Percentiles rank a stretch among this genome's conserved stretches.
Evolutionary conservation across 2,888 invertebrate species (phyloP).

Genomic region (Helicoverpa assulta): DNA sequence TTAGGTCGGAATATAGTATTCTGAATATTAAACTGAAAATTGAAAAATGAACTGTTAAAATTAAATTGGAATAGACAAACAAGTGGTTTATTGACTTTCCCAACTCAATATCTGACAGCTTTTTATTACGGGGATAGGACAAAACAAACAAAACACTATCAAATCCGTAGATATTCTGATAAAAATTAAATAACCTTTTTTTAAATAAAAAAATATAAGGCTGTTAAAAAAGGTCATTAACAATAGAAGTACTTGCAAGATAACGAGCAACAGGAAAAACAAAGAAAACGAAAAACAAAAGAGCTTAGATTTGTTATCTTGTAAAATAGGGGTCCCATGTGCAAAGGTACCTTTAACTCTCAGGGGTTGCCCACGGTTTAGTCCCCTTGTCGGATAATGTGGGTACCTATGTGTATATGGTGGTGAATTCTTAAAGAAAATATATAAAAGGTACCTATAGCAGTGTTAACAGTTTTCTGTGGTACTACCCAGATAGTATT

Average conservation of each 20-base stretch:
- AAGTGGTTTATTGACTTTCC: too few species aligned
- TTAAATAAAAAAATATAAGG: neutral
- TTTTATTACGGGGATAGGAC: too few species aligned
- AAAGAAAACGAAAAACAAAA: conserved; percentile 27
- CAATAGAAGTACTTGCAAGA: neutral
- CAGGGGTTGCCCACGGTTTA: conserved; percentile 6
- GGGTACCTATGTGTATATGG: too few species aligned
- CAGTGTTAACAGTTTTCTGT: too few species aligned
- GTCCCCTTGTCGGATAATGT: conserved; percentile 29
- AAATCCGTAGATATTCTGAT: neutral
- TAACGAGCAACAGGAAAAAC: conserved; percentile 4
- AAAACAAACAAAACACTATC: too few species aligned
- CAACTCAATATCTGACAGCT: too few species aligned
- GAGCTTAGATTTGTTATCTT: conserved; percentile 38
- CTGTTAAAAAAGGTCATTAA: neutral
- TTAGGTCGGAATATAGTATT: too few species aligned
- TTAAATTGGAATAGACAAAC: too few species aligned
- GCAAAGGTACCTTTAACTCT: conserved; percentile 18
- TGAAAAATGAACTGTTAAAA: too few species aligned
- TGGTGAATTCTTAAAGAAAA: neutral
- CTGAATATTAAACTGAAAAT: too few species aligned
- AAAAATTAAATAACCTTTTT: neutral
- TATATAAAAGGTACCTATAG: neutral
- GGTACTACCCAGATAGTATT: too few species aligned
- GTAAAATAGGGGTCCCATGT: conserved; percentile 33